Percentiles rank a stretch among this genome's conserved stretches.
Conservation (phyloP, 2,888 invertebrate species). For the Sphinx pinastri region DNA sequence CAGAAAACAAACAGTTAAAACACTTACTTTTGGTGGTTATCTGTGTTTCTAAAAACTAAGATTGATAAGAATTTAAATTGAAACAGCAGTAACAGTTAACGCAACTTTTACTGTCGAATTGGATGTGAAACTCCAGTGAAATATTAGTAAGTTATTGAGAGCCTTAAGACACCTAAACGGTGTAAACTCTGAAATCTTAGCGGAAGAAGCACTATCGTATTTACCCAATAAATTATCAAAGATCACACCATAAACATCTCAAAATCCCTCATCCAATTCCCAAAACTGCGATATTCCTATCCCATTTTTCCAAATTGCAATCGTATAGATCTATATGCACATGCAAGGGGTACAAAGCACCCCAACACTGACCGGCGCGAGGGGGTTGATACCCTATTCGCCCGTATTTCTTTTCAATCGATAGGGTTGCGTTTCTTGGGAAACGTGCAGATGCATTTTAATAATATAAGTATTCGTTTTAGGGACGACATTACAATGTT, state of each 20-base stretch:
- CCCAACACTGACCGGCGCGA: conserved; percentile 3
- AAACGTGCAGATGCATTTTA: conserved; percentile 7
- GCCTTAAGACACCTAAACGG: too few species aligned
- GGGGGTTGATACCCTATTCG: conserved; percentile 62
- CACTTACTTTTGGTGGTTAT: too few species aligned
- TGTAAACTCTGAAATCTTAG: too few species aligned
- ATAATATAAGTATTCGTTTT: neutral
- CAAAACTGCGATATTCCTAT: neutral
- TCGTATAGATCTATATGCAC: conserved; percentile 22
- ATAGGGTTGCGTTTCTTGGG: conserved; percentile 21
- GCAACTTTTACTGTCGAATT: too few species aligned
- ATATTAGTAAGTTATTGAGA: too few species aligned
- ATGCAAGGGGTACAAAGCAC: conserved; percentile 36
- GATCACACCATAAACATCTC: neutral
- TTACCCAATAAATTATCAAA: too few species aligned
- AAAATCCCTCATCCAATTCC: conserved; percentile 17
- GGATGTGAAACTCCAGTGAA: too few species aligned
- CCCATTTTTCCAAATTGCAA: conserved; percentile 18
- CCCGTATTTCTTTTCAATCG: conserved; percentile 56
- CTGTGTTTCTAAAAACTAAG: too few species aligned
- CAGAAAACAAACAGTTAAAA: too few species aligned
- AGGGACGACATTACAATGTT: neutral
- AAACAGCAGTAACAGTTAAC: too few species aligned
- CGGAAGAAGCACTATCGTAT: too few species aligned
- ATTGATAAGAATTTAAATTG: too few species aligned